Conservation (phyloP, 2,888 invertebrate genomes). For the Philonicus albiceps region DNA sequence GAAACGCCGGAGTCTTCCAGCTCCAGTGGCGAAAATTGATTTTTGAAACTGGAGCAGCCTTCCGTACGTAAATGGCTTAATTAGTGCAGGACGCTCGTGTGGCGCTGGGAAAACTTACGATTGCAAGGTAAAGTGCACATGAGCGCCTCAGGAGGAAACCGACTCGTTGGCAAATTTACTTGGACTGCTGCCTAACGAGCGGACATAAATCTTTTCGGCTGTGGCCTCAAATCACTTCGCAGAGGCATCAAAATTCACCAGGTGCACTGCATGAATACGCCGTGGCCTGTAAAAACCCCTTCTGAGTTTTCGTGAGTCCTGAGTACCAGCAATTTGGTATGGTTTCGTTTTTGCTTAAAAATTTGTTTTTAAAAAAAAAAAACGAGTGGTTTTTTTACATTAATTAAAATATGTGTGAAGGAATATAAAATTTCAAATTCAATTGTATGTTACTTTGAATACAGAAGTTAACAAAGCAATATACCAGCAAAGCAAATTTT, state of each 20-base stretch:
- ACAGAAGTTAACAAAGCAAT: neutral
- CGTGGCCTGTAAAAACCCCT: neutral
- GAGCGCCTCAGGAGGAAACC: neutral
- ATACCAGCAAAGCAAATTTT: too few species aligned
- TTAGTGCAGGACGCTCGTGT: neutral
- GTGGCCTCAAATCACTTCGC: neutral
- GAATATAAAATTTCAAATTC: neutral
- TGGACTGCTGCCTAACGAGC: neutral
- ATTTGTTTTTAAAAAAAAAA: neutral
- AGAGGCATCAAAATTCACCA: neutral
- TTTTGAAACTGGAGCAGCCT: slow-evolving; percentile 10
- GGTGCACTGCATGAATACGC: neutral
- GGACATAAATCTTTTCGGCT: neutral
- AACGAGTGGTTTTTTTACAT: neutral
- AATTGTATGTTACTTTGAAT: neutral
- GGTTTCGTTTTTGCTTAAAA: neutral
- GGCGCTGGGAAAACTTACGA: neutral
- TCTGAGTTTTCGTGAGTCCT: neutral
- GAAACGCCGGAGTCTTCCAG: neutral
- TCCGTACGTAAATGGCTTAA: neutral
- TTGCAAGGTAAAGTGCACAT: neutral
- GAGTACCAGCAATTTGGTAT: neutral
- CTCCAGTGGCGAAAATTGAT: neutral
- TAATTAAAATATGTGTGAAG: neutral
- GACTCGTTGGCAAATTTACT: neutral